Conservation (phyloP, 2,888 invertebrate species). For the Prosapia bicincta region DNA sequence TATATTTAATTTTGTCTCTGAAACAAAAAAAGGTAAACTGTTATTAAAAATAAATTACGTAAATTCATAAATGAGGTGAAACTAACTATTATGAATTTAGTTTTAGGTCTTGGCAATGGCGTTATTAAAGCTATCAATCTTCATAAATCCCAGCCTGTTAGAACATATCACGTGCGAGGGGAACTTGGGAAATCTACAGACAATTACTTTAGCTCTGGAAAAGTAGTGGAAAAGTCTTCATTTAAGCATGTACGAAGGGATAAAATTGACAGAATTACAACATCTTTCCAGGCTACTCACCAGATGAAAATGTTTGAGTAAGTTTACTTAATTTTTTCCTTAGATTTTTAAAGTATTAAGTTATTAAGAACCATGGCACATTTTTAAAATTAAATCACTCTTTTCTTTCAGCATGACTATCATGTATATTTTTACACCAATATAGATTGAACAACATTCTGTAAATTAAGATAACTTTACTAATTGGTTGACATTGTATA, state of each 20-base stretch:
- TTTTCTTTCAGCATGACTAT: too few species aligned
- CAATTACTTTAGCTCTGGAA: conserved; percentile 67
- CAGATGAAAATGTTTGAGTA: conserved; percentile 84
- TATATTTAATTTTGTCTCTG: too few species aligned
- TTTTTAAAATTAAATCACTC: too few species aligned
- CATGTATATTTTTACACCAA: too few species aligned
- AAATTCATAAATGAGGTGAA: too few species aligned
- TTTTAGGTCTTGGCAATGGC: conserved; percentile 71
- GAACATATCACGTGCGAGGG: conserved; percentile 72
- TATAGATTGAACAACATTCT: too few species aligned
- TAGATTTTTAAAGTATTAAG: neutral
- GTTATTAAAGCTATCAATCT: conserved; percentile 55
- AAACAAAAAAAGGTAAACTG: too few species aligned
- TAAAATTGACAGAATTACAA: conserved; percentile 68
- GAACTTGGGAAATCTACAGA: conserved; percentile 73
- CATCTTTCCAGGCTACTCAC: conserved; percentile 80
- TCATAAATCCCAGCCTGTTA: conserved; percentile 58
- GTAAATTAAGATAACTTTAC: too few species aligned
- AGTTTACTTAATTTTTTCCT: conserved; percentile 44
- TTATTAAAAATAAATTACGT: too few species aligned
- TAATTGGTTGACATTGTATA: too few species aligned
- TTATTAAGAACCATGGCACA: neutral
- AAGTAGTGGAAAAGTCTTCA: conserved; percentile 64
- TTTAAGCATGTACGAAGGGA: conserved; percentile 65
- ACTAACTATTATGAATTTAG: too few species aligned